A percentile compares a stretch with the other conserved stretches of the same genome.
phyloP scores from a whole-genome alignment of 92 coral and sea anemone species.

The Pocillopora meandrina region DNA sequence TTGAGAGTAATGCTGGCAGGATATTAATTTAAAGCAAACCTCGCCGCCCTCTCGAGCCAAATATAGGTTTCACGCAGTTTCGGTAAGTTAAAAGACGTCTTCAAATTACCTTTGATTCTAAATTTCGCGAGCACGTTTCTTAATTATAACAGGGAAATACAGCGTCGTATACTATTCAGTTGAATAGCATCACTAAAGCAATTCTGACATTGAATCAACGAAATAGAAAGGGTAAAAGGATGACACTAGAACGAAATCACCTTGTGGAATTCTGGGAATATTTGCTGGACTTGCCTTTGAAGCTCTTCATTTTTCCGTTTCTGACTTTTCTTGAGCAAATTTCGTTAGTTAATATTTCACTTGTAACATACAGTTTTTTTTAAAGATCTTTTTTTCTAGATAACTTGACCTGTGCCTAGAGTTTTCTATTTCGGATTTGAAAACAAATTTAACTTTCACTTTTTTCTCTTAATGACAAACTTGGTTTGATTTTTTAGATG shows the following conservation, averaged over 20 bases:
- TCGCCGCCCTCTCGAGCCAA: neutral
- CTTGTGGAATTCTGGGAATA: too few species aligned
- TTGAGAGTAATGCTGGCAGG: neutral
- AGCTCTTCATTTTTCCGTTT: too few species aligned
- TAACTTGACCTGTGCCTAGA: too few species aligned
- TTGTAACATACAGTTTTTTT: too few species aligned
- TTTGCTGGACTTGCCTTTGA: too few species aligned
- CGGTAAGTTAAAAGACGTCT: slow-evolving; percentile 24
- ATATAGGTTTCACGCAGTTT: neutral
- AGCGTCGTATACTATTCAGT: neutral
- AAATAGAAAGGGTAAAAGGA: too few species aligned
- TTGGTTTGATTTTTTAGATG: neutral
- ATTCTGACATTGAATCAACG: too few species aligned
- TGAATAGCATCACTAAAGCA: too few species aligned
- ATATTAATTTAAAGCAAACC: slow-evolving; percentile 12
- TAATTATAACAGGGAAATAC: neutral
- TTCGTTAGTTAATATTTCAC: neutral
- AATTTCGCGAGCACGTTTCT: slow-evolving; percentile 4
- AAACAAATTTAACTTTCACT: neutral
- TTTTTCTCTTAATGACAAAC: neutral
- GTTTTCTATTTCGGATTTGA: too few species aligned
- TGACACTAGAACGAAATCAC: too few species aligned
- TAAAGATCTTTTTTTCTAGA: too few species aligned
- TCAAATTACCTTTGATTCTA: slow-evolving; percentile 14
- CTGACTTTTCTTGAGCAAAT: neutral